Percentiles rank a stretch among this genome's conserved stretches.
These are phyloP conservation scores for Argopecten irradians DNA, from an alignment of 1,140 invertebrate genomes.

Conservation along the genomic window DNA sequence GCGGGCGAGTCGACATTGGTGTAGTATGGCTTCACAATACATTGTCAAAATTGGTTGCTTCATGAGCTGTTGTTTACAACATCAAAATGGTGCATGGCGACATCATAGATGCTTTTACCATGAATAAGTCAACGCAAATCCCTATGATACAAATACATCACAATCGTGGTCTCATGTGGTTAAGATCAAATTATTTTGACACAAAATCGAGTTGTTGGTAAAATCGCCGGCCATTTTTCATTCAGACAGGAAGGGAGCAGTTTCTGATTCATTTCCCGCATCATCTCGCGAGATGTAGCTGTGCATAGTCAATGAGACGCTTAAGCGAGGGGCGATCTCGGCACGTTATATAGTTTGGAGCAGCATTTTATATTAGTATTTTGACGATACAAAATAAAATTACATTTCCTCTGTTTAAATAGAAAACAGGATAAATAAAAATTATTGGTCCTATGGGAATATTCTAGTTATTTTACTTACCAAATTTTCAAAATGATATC, in stretches of 20 bases:
- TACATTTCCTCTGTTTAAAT: too few relatives aligned
- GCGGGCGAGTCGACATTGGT: slow-evolving; percentile 9
- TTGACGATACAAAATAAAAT: too few relatives aligned
- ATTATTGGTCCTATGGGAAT: too few relatives aligned
- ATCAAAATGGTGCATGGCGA: not conserved
- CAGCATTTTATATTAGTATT: too few relatives aligned
- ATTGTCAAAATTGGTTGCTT: not conserved
- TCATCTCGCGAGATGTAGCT: slow-evolving; percentile 14
- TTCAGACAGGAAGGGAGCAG: slow-evolving; percentile 14
- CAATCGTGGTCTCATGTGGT: not conserved
- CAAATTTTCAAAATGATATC: too few relatives aligned
- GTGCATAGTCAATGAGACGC: not conserved
- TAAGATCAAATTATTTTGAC: not conserved
- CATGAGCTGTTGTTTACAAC: not conserved
- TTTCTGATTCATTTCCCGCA: slow-evolving; percentile 21
- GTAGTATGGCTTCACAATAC: slow-evolving; percentile 22
- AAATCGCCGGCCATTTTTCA: slow-evolving; percentile 10
- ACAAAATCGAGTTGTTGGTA: slow-evolving; percentile 9
- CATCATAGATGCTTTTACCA: not conserved
- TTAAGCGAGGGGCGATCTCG: not conserved
- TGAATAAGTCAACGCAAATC: not conserved
- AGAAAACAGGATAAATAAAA: too few relatives aligned
- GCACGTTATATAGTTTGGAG: too few relatives aligned
- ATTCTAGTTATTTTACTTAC: too few relatives aligned
- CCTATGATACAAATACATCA: not conserved